Evolutionary conservation across 2,113 vertebrate species (phyloP).

Genomic region (Tursiops truncatus): DNA sequence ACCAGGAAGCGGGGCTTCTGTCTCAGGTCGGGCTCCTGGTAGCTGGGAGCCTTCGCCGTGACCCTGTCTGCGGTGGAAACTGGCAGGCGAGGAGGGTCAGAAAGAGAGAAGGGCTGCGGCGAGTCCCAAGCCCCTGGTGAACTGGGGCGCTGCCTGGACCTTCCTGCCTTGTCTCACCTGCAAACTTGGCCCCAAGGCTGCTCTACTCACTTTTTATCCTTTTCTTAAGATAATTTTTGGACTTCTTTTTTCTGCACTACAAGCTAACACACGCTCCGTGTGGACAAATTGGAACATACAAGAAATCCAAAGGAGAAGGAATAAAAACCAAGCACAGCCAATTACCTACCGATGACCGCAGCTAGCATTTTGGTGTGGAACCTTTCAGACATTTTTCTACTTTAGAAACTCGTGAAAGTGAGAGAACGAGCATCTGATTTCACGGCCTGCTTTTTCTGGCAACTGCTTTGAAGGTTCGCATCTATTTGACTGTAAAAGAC

Average conservation of each 20-base stretch:
- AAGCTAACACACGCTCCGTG: not conserved
- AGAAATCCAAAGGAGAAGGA: not conserved
- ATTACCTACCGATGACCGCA: not conserved
- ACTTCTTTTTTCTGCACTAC: not conserved
- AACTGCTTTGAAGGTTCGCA: not conserved
- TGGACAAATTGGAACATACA: not conserved
- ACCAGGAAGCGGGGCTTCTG: slow-evolving; percentile 87
- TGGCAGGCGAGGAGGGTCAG: not conserved
- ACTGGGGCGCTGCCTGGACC: rapidly evolving
- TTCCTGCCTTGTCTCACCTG: too few species aligned
- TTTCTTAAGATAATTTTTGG: not conserved
- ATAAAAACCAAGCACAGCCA: not conserved
- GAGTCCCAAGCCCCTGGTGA: rapidly evolving
- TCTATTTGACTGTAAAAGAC: not conserved
- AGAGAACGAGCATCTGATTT: not conserved
- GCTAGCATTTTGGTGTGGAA: not conserved
- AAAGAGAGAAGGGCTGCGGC: rapidly evolving
- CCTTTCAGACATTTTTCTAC: not conserved
- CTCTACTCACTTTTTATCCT: not conserved
- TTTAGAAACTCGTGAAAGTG: not conserved
- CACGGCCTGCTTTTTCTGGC: not conserved
- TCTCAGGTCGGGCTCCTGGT: slow-evolving; percentile 79
- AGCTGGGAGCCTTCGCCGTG: slow-evolving; percentile 71
- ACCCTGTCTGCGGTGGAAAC: slow-evolving; percentile 81
- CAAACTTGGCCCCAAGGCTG: not conserved